These are phyloP conservation scores for Apis cerana DNA, from an alignment of 1,140 invertebrate genomes.

Conservation along the genomic window DNA sequence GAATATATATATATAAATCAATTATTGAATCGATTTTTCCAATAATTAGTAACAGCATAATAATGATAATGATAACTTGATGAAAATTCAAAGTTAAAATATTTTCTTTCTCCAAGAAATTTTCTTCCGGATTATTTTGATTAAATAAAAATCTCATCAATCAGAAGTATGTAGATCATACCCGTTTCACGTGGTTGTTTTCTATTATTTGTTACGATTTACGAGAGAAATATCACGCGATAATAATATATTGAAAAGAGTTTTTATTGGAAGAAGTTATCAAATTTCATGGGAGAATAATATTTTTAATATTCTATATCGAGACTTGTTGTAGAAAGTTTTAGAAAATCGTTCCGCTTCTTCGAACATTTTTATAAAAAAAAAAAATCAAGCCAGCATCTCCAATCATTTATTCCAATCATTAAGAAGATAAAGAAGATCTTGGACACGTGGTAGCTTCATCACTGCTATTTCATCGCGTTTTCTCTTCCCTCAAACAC, in stretches of 20 bases:
- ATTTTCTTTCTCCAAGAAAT: neutral
- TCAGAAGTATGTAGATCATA: constrained; percentile 8
- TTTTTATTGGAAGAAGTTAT: no score
- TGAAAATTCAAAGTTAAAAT: neutral
- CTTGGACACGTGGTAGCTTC: neutral
- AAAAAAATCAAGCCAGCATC: neutral
- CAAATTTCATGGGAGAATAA: neutral
- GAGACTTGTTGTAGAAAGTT: constrained; percentile 24
- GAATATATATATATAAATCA: neutral
- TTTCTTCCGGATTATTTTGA: neutral
- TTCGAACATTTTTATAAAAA: neutral
- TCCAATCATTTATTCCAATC: neutral
- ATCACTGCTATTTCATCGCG: neutral
- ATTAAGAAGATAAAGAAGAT: neutral
- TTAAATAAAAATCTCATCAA: neutral
- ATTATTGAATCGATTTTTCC: neutral
- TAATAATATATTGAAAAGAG: neutral
- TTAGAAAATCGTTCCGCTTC: constrained; percentile 33
- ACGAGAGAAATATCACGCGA: neutral
- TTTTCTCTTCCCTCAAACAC: neutral
- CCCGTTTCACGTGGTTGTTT: neutral
- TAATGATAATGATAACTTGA: neutral
- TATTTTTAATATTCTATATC: neutral
- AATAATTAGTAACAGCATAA: neutral
- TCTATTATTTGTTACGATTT: no score